Evolutionary conservation across 2,113 vertebrate genomes (phyloP), one percentile per base, ranked within the genome.

Genomic region (Bufo gargarizans): DNA sequence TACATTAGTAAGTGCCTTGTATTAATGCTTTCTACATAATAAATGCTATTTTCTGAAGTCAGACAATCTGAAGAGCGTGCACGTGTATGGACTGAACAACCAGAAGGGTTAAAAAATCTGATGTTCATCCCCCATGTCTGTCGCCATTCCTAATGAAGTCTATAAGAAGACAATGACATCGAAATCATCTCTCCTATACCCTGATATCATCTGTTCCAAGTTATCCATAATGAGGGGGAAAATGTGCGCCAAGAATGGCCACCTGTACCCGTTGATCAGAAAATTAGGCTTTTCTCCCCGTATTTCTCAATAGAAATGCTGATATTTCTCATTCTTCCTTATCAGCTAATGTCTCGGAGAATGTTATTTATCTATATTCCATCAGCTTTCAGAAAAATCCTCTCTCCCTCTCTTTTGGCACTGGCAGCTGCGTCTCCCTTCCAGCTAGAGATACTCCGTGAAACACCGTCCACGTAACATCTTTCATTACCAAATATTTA

Each of bases 401-500:
- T 77, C 50, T 53, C 4, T 63, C 58, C 33, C 20, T 88, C 74
- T 77, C 20, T 88, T 61, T 77, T 88, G 87, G 87, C 87, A 84
- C 9, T 13, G 43, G 50, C n/a, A 65, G 5, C 49, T 10, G 53
- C 43, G 22, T 77, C 49, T 84, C 56, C 72, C 12, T 84, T 84
- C 87, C 80, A 77, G 81, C 55, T 47, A 17, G 22, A 45, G 59
- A 84, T 47, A 58, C 16, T 78, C 47, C 78, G 74, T 61, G 72
- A 84, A 88, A 7, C 22, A 12, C 63, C 78, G 82, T 67, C 63
- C n/a, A 69, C 16, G 50, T 33, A 61, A 84, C 72, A 84, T 84
- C 22, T 88, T 88, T 88, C 71, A 88, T 65, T 84, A 77, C 45
- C 22, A 84, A 88, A 88, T 88, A 88, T 88, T 88, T 88, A 78